These are phyloP conservation scores for Miniopterus natalensis DNA, from an alignment of 2,113 vertebrate genomes.

Conservation along the genomic window DNA sequence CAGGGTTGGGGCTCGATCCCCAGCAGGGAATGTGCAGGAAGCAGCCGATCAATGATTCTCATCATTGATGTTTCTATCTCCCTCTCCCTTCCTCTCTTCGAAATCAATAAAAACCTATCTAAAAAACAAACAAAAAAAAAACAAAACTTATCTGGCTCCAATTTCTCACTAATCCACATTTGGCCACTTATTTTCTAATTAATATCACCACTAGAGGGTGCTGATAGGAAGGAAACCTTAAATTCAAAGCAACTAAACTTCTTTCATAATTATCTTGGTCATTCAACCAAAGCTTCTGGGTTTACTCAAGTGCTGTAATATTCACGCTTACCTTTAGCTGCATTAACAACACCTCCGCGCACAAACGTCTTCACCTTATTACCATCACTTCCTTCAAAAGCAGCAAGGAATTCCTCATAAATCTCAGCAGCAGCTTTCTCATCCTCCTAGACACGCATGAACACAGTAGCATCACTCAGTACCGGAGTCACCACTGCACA, in stretches of 20 bases:
- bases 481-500: background rate
- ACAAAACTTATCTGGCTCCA: background rate
- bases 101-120: too few species aligned
- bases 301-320: slow-evolving; percentile 32
- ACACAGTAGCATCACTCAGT: slow-evolving; percentile 78
- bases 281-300: background rate
- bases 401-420: slow-evolving; percentile 99
- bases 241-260: slow-evolving; percentile 21
- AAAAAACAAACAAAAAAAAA: background rate
- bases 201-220: slow-evolving; percentile 71
- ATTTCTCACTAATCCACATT: background rate
- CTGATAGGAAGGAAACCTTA: slow-evolving; percentile 15
- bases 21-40: too few species aligned
- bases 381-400: slow-evolving; percentile 97
- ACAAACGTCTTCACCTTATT: slow-evolving; percentile 99
- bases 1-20: too few species aligned
- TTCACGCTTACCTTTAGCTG: slow-evolving; percentile 93
- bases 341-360: slow-evolving; percentile 97
- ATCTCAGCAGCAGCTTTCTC: slow-evolving; percentile 99
- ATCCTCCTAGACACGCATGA: slow-evolving; percentile 92
- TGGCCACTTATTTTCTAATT: slow-evolving; percentile 16
- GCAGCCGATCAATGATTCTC: too few species aligned
- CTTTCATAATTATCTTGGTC: background rate
- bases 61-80: too few species aligned
- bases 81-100: too few species aligned